A percentile compares a stretch with the other conserved stretches of the same genome.
Conservation (phyloP, 2,113 vertebrate genomes). For the Tricholaema leucomelas region DNA sequence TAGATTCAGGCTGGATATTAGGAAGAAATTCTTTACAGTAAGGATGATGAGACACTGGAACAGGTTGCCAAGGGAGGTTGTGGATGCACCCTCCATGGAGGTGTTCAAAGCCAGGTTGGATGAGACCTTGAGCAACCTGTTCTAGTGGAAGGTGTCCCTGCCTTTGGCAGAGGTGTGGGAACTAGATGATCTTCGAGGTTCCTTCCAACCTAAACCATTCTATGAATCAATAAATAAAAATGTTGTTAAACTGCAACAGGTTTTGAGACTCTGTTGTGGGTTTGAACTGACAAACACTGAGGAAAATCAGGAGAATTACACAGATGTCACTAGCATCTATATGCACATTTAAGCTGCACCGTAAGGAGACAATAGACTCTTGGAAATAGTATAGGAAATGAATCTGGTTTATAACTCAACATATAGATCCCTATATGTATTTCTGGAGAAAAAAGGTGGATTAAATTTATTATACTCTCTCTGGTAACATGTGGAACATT, state of each 20-base stretch:
- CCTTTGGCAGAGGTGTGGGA: too few relatives aligned
- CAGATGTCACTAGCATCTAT: background rate
- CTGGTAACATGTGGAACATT: background rate
- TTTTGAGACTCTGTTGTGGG: background rate
- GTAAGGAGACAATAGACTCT: background rate
- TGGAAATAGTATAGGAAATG: background rate
- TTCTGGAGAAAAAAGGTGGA: background rate
- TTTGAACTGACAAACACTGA: background rate
- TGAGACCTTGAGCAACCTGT: too few relatives aligned
- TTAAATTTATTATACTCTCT: background rate
- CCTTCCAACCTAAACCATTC: too few relatives aligned
- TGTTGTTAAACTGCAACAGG: background rate
- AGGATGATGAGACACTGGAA: too few relatives aligned
- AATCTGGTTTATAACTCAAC: background rate
- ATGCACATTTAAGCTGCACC: background rate
- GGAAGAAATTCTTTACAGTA: too few relatives aligned
- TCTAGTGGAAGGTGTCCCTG: too few relatives aligned
- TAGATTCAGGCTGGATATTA: too few relatives aligned
- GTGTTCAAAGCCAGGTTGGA: too few relatives aligned
- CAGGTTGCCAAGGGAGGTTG: too few relatives aligned
- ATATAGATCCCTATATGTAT: background rate
- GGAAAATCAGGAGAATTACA: fast-evolving
- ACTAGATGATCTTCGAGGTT: too few relatives aligned
- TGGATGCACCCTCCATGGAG: too few relatives aligned
- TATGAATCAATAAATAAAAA: background rate